Base-by-base conservation (phyloP, 2,888 invertebrate genomes). In the Noctua janthina region DNA sequence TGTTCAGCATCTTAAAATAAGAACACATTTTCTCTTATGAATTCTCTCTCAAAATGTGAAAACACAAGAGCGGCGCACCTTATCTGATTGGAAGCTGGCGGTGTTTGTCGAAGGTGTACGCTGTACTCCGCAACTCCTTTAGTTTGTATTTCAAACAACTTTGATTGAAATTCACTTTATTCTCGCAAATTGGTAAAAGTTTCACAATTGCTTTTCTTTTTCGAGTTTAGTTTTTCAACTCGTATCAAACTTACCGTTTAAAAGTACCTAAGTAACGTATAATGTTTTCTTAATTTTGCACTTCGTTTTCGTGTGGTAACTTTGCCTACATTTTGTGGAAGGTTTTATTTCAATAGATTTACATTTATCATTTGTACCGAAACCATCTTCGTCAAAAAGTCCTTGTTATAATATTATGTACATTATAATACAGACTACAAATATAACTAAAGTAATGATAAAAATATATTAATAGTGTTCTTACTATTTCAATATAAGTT, bases 131-230 rank as follows among this genome's bases (percentile, higher is more conserved):
- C 87, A 91, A 92, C 93, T 93, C 92, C 92, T 94, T 92, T 91
- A 92, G 95, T 95, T 95, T 95, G 94, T 94, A 91, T 95, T 95
- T 91, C 91, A 87, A 90, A 90, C 89, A 94, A 95, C 91, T 95
- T 95, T 94, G 95, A 95, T 95, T 95, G 95, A 93, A 95, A 93
- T 94, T 94, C 95, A 94, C 95, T 95, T 96, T 96, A 96, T 95
- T 96, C 92, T 94, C 92, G 92, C 91, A 95, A 95, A 96, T 95
- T 95, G 95, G 94, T 91, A 92, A 93, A 96, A 96, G 92, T 96
- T 96, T 86, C 86, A 86, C 93, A 92, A 96, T 96, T 95, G 94
- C 93, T 96, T 96, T 96, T 94, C 94, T 95, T 95, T 92, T 92
- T 88, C 79, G 80, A 84, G 67, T 85, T 85, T 76, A 87, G 86